Conservation (phyloP, 1,140 invertebrate species). For the Bombyx mandarina region DNA sequence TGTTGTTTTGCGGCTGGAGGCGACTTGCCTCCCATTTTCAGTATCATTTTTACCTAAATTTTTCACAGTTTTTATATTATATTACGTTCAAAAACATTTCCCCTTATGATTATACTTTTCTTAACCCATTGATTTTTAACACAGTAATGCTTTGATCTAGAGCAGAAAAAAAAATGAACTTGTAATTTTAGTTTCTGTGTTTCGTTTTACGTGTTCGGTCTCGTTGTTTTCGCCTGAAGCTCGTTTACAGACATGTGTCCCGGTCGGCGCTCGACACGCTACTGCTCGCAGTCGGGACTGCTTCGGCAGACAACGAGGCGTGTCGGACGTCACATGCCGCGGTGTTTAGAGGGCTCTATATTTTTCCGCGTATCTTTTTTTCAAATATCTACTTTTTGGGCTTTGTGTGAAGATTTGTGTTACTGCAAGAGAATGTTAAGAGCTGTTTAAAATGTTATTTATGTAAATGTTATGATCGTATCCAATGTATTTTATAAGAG, state of each 20-base stretch:
- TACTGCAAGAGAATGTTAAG: no score
- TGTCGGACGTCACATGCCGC: constrained; percentile 11
- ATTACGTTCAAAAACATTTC: constrained; percentile 5
- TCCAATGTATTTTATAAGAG: no score
- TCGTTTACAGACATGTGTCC: constrained; percentile 12
- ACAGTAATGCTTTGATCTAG: neutral
- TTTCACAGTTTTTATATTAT: constrained; percentile 5
- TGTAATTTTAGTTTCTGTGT: constrained; percentile 1
- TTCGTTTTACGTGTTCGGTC: constrained; percentile 32
- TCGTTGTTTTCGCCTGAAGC: constrained; percentile 25
- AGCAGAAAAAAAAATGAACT: neutral
- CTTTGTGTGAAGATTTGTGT: no score
- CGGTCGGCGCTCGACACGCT: constrained; percentile 2
- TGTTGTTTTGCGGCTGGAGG: constrained; percentile 40
- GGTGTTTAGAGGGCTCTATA: no score
- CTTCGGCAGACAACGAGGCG: constrained; percentile 18
- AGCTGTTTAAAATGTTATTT: no score
- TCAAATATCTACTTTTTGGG: no score
- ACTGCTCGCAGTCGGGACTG: neutral
- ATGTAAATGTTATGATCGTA: no score
- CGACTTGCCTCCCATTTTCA: constrained; percentile 53
- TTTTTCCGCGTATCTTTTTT: no score
- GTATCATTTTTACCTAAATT: constrained; percentile 36
- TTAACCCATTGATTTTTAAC: neutral
- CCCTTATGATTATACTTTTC: neutral